Evolutionary conservation across 2,888 invertebrate species (phyloP).

Genomic region (Psylliodes chrysocephalus): DNA sequence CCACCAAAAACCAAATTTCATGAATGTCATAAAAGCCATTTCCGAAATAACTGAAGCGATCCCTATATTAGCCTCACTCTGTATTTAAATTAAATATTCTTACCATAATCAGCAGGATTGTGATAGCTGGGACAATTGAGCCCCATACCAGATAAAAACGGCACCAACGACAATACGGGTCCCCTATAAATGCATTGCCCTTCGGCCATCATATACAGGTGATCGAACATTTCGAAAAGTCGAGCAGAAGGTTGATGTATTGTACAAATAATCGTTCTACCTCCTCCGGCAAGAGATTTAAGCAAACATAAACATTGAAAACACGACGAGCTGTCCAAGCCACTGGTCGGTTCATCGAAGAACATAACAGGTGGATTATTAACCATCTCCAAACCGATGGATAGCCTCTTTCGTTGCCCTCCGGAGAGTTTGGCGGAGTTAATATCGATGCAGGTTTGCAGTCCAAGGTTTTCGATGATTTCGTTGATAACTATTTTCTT

Average conservation of each 20-base stretch:
- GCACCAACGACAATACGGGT: conserved; percentile 82
- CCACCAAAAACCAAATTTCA: too few relatives aligned
- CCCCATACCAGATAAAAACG: conserved; percentile 86
- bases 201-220: conserved; percentile 89
- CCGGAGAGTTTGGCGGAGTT: conserved; percentile 86
- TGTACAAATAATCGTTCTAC: conserved; percentile 93
- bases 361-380: conserved; percentile 98
- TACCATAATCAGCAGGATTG: conserved; percentile 96
- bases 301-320: conserved; percentile 85
- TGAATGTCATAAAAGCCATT: too few relatives aligned
- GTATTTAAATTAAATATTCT: too few relatives aligned
- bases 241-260: conserved; percentile 97
- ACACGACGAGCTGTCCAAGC: conserved; percentile 93
- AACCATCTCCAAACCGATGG: conserved; percentile 77
- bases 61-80: too few relatives aligned
- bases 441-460: conserved; percentile 83
- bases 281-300: conserved; percentile 87
- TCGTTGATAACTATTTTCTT: conserved; percentile 86
- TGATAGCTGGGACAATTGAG: conserved; percentile 94
- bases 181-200: conserved; percentile 96
- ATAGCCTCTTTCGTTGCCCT: conserved; percentile 79
- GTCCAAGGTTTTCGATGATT: conserved; percentile 85
- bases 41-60: too few relatives aligned
- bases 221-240: conserved; percentile 95
- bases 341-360: conserved; percentile 94